Percentiles rank a stretch among this genome's conserved stretches.
phyloP scores from a whole-genome alignment of 2,113 vertebrate genomes.

The Petromus typicus region DNA sequence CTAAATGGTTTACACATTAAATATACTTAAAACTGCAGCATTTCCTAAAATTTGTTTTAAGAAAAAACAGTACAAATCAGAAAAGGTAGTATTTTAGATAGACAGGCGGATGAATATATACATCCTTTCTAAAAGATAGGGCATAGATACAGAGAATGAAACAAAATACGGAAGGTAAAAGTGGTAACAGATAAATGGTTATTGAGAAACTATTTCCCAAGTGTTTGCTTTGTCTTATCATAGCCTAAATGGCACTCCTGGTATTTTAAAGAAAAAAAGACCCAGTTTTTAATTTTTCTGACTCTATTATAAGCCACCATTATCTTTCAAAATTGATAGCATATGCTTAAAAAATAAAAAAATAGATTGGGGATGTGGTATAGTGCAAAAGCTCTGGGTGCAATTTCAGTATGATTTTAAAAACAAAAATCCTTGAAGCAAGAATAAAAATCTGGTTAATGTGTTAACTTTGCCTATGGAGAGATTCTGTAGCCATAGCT shows the following conservation, averaged over 20 bases:
- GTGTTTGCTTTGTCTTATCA: neutral
- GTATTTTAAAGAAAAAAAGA: neutral
- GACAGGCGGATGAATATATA: neutral
- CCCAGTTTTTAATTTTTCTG: neutral
- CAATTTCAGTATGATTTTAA: neutral
- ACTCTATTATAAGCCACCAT: neutral
- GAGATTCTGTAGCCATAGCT: too few species aligned
- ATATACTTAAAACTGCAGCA: neutral
- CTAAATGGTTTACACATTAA: neutral
- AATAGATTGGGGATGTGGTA: neutral
- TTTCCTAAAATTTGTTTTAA: slow-evolving; percentile 21
- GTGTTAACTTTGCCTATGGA: neutral
- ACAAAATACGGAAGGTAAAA: neutral
- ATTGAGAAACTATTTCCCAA: neutral
- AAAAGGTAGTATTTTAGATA: neutral
- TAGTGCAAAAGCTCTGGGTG: neutral
- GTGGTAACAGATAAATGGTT: neutral
- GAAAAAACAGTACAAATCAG: neutral
- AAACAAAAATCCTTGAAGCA: neutral
- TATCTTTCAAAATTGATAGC: neutral
- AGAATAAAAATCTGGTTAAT: neutral
- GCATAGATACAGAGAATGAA: neutral
- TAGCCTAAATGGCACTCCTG: neutral
- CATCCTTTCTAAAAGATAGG: neutral
- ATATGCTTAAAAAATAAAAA: neutral